A percentile compares a stretch with the other conserved stretches of the same genome.
phyloP scores from a whole-genome alignment of 2,113 vertebrate genomes.

The Sisor rabdophorus region DNA sequence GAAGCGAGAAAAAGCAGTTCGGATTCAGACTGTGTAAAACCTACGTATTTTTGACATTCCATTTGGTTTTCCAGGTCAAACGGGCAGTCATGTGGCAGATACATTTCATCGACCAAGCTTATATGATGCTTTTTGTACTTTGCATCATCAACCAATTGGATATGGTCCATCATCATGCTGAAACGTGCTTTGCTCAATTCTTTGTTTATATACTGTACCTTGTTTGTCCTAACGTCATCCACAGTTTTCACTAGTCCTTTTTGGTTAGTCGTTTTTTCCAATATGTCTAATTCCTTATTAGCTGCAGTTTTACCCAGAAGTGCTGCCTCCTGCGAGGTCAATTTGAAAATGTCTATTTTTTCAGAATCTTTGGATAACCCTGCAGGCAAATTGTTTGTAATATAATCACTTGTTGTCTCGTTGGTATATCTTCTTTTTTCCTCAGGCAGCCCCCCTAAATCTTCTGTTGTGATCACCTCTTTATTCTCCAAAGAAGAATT shows the following conservation, averaged over 20 bases:
- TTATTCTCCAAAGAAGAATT: background rate
- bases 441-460: conserved; percentile 3
- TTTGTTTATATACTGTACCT: conserved; percentile 3
- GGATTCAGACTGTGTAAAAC: conserved; percentile 13
- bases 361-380: background rate
- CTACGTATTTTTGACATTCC: background rate
- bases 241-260: background rate
- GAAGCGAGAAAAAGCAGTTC: conserved; percentile 1
- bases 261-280: background rate
- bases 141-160: conserved; percentile 26
- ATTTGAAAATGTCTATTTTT: background rate
- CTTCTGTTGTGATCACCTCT: background rate
- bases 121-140: background rate
- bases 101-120: conserved; percentile 17
- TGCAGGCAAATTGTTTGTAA: conserved; percentile 8
- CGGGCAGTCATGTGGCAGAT: background rate
- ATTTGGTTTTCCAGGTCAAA: background rate
- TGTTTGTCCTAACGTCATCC: background rate
- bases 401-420: background rate
- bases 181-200: conserved; percentile 7
- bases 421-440: conserved; percentile 8
- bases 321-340: conserved; percentile 2
- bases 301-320: background rate
- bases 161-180: background rate
- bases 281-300: background rate